A percentile compares a stretch with the other conserved stretches of the same genome.
These are phyloP conservation scores for Mesodorylaimus sp. DNA, from an alignment of 2,888 invertebrate species.

Conservation along the genomic window DNA sequence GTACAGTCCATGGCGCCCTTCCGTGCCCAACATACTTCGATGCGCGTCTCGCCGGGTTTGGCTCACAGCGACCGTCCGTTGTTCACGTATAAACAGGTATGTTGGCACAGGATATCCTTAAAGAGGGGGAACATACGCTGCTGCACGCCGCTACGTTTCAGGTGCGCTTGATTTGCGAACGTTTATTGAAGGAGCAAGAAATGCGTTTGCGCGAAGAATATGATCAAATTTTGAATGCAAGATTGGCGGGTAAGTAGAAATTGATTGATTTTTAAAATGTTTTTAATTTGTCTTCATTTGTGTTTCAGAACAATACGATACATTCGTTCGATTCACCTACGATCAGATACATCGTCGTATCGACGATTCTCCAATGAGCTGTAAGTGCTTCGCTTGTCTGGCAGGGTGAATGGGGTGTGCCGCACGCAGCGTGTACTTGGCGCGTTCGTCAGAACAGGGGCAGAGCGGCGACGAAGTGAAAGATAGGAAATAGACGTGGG, in stretches of 20 bases:
- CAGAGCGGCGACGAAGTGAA: no score
- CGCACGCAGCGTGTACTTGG: no score
- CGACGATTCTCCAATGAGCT: slow-evolving; percentile 14
- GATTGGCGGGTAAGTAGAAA: slow-evolving; percentile 47
- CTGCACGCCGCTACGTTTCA: slow-evolving; percentile 28
- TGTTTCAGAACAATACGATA: slow-evolving; percentile 74
- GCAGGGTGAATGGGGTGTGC: no score
- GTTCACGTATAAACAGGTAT: slow-evolving; percentile 9
- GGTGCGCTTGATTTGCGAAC: slow-evolving; percentile 90
- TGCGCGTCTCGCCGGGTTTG: neutral
- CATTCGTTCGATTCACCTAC: slow-evolving; percentile 91
- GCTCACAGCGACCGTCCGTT: slow-evolving; percentile 2
- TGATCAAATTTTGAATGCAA: slow-evolving; percentile 71
- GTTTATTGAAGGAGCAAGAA: slow-evolving; percentile 87
- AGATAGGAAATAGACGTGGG: no score
- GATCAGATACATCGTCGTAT: slow-evolving; percentile 76
- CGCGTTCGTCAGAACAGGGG: no score
- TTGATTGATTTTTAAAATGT: neutral
- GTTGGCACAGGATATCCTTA: no score
- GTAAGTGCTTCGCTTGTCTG: slow-evolving; percentile 11
- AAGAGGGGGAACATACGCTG: neutral
- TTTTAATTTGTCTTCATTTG: neutral
- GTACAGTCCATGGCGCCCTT: neutral
- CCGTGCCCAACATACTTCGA: neutral
- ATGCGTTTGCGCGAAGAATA: slow-evolving; percentile 80